A percentile compares a stretch with the other conserved stretches of the same genome.
Evolutionary conservation across 1,140 invertebrate genomes (phyloP).

Genomic region (Wasmannia auropunctata): DNA sequence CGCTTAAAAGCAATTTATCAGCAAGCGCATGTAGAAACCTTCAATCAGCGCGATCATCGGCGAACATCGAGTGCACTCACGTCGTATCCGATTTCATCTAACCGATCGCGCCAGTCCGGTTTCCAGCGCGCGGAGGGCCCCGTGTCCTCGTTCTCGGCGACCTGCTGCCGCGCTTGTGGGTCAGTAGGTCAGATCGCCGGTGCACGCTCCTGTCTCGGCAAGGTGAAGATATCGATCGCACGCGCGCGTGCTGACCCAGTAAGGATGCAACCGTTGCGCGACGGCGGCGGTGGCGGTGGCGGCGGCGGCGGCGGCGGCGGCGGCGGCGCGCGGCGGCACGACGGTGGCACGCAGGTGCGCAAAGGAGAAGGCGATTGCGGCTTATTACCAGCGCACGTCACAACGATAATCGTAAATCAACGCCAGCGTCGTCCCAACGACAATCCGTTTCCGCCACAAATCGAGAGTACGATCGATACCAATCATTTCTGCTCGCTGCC

Average conservation of each 20-base stretch:
- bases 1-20: background rate
- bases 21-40: constrained; percentile 6
- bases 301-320: constrained; percentile 16
- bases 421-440: background rate
- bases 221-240: constrained; percentile 75
- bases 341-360: constrained; percentile 65
- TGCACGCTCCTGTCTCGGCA: constrained; percentile 69
- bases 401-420: constrained; percentile 37
- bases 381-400: constrained; percentile 21
- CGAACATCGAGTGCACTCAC: constrained; percentile 6
- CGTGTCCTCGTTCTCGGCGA: constrained; percentile 52
- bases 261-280: constrained; percentile 51
- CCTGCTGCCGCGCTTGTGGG: constrained; percentile 40
- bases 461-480: constrained; percentile 3
- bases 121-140: background rate
- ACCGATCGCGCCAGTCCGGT: constrained; percentile 17
- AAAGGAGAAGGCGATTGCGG: constrained; percentile 37
- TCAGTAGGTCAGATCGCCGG: constrained; percentile 62
- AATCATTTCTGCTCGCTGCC: constrained; percentile 1
- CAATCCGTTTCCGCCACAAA: background rate
- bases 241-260: constrained; percentile 64
- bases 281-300: constrained; percentile 2
- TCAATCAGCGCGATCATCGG: background rate
- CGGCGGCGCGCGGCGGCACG: constrained; percentile 19
- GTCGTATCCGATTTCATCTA: constrained; percentile 6